Evolutionary conservation across 2,888 invertebrate genomes (phyloP).

Genomic region (Choreutis nemorana): DNA sequence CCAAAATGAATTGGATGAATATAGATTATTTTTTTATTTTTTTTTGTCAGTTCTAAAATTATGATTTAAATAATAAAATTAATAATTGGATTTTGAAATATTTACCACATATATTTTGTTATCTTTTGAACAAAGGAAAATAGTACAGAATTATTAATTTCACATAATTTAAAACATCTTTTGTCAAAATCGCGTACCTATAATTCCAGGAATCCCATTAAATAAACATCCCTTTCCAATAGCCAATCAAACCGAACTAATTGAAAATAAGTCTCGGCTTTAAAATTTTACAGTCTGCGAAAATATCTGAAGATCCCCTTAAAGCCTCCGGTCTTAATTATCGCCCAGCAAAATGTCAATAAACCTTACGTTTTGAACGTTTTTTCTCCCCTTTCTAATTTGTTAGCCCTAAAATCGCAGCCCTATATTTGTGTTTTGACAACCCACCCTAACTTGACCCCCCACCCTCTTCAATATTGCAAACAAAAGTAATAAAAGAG

Average conservation of each 20-base stretch:
- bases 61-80: no score
- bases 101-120: no score
- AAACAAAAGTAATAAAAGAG: constrained; percentile 9
- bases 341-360: constrained; percentile 57
- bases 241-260: constrained; percentile 28
- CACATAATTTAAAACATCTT: no score
- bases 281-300: constrained; percentile 46
- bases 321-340: constrained; percentile 47
- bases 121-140: no score
- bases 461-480: constrained; percentile 8
- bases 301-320: constrained; percentile 33
- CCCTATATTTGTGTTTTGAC: constrained; percentile 24
- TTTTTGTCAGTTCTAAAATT: no score
- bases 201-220: constrained; percentile 17
- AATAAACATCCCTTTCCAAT: constrained; percentile 24
- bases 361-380: constrained; percentile 49
- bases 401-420: constrained; percentile 57
- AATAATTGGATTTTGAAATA: no score
- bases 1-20: no score
- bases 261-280: constrained; percentile 37
- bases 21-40: no score
- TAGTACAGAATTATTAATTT: no score
- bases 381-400: constrained; percentile 58
- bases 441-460: constrained; percentile 19
- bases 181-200: no score